Conservation (phyloP, 2,888 invertebrate genomes). For the Zygogramma bicolorata region DNA sequence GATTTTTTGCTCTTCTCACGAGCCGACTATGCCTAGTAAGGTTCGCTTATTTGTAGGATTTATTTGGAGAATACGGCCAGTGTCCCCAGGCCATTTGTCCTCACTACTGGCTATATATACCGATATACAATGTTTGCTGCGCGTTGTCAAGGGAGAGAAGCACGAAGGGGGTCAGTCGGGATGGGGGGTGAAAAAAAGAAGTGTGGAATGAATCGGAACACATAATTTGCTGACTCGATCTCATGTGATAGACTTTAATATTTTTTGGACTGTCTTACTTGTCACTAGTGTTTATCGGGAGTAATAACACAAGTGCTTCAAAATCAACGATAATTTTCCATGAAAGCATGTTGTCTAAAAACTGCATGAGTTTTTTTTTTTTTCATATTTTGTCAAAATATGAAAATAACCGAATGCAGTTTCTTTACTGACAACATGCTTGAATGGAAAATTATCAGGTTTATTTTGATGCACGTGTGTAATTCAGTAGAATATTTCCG, state of each 20-base stretch:
- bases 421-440: too few relatives aligned
- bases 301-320: too few relatives aligned
- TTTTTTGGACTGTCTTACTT: not conserved
- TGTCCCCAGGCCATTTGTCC: conserved; percentile 65
- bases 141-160: conserved; percentile 29
- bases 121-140: conserved; percentile 51
- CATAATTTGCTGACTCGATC: not conserved
- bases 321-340: too few relatives aligned
- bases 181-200: not conserved
- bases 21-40: conserved; percentile 31
- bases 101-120: conserved; percentile 53
- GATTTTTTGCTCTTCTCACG: conserved; percentile 1
- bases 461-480: too few relatives aligned
- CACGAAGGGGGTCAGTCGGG: conserved; percentile 12
- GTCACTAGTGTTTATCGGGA: too few relatives aligned
- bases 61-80: conserved; percentile 64
- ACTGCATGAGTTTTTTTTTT: too few relatives aligned
- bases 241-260: not conserved
- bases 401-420: too few relatives aligned
- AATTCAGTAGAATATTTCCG: too few relatives aligned
- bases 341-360: too few relatives aligned
- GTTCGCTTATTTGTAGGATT: conserved; percentile 61
- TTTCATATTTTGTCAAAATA: too few relatives aligned
- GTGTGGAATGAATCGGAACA: not conserved
- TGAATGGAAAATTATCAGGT: too few relatives aligned